A percentile compares a stretch with the other conserved stretches of the same genome.
These are phyloP conservation scores for Chloroclysta siterata DNA, from an alignment of 2,888 invertebrate species.

Conservation along the genomic window DNA sequence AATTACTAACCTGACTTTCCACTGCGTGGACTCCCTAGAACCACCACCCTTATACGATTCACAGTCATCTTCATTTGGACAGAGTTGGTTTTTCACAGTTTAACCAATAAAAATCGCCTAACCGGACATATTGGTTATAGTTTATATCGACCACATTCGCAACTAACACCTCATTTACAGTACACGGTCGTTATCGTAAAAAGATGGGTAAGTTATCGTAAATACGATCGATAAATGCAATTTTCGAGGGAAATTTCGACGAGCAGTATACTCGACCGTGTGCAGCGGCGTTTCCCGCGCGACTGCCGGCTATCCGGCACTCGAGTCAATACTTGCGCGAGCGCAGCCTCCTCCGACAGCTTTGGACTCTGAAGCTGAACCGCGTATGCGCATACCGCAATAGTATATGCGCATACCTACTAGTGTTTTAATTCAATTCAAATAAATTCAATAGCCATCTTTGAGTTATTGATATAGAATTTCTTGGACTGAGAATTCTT, in stretches of 20 bases:
- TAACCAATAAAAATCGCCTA: slow-evolving; percentile 57
- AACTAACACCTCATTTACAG: slow-evolving; percentile 61
- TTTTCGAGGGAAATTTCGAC: slow-evolving; percentile 47
- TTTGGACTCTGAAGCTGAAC: slow-evolving; percentile 52
- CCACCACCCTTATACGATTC: slow-evolving; percentile 92
- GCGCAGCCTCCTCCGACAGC: slow-evolving; percentile 67
- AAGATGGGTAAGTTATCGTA: slow-evolving; percentile 67
- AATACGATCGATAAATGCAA: slow-evolving; percentile 69
- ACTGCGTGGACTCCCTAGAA: slow-evolving; percentile 90
- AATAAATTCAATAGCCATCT: slow-evolving; percentile 32
- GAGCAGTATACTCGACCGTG: slow-evolving; percentile 57
- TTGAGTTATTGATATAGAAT: slow-evolving; percentile 25
- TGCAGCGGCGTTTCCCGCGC: slow-evolving; percentile 76
- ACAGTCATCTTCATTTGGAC: slow-evolving; percentile 89
- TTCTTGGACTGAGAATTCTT: slow-evolving; percentile 23
- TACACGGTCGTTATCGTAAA: slow-evolving; percentile 50
- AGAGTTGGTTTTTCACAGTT: slow-evolving; percentile 61
- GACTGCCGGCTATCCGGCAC: slow-evolving; percentile 68
- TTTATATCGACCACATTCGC: slow-evolving; percentile 55
- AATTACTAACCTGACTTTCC: slow-evolving; percentile 90
- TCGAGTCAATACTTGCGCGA: slow-evolving; percentile 55
- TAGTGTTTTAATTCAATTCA: slow-evolving; percentile 32
- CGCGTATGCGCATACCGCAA: slow-evolving; percentile 31
- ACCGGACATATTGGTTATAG: slow-evolving; percentile 56
- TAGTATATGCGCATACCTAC: slow-evolving; percentile 34